Conservation (phyloP, 2,797 vertebrate species). For the Lemur catta region DNA sequence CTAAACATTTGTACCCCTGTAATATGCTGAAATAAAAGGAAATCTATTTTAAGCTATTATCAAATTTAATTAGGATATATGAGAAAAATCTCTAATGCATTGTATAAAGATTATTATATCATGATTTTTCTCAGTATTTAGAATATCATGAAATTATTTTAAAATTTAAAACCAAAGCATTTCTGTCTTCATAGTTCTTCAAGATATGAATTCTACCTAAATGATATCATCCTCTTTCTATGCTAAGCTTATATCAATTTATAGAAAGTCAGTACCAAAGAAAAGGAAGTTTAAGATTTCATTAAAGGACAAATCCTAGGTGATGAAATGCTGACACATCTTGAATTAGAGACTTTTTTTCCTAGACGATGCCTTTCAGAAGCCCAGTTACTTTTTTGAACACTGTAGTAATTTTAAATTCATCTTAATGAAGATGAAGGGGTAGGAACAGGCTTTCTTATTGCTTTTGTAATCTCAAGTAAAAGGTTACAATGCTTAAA, state of each 20-base stretch:
- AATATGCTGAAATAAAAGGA: neutral
- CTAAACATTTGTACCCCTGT: too few species aligned
- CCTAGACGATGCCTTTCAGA: neutral
- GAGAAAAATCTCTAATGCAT: neutral
- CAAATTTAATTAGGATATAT: neutral
- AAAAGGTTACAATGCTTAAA: neutral
- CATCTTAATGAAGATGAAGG: neutral
- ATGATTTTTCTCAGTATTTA: neutral
- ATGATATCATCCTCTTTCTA: neutral
- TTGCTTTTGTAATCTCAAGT: neutral
- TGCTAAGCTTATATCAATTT: neutral
- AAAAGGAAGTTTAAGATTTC: neutral
- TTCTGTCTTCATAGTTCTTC: neutral
- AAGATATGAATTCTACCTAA: neutral
- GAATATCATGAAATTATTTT: neutral
- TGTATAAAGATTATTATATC: neutral
- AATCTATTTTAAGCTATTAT: slow-evolving; percentile 6
- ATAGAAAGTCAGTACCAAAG: neutral
- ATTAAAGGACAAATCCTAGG: neutral
- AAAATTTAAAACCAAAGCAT: neutral
- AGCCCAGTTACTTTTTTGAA: neutral
- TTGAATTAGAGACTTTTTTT: neutral
- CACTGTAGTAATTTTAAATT: neutral
- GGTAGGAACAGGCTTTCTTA: neutral
- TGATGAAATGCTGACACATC: neutral